Conservation (phyloP, 30 jellyfish, hydroid and myxozoan genomes). For the Hydractinia symbiolongicarpus region DNA sequence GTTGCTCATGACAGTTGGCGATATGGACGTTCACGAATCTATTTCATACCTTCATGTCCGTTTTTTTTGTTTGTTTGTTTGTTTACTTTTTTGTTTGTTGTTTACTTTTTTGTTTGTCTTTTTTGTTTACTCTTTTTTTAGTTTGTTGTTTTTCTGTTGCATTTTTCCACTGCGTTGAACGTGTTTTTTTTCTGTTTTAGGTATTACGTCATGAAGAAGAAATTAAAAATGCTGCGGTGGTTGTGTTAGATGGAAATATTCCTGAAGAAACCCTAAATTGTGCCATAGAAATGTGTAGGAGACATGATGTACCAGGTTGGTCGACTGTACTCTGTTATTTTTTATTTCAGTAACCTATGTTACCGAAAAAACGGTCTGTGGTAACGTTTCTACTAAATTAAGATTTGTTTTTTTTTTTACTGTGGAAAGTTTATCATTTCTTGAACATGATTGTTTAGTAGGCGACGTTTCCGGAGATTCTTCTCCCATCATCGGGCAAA, state of each 20-base stretch:
- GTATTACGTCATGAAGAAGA: slow-evolving; percentile 43
- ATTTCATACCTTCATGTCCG: slow-evolving; percentile 56
- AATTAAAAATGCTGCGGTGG: slow-evolving; percentile 52
- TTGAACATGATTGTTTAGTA: too few species aligned
- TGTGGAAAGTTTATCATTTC: too few species aligned
- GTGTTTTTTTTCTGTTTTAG: not conserved
- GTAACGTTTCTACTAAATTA: too few species aligned
- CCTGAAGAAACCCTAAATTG: slow-evolving; percentile 41
- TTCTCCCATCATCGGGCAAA: too few species aligned
- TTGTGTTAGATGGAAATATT: slow-evolving; percentile 58
- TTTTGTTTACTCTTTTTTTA: too few species aligned
- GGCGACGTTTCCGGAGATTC: too few species aligned
- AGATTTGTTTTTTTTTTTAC: too few species aligned
- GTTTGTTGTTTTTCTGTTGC: not conserved
- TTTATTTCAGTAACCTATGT: too few species aligned
- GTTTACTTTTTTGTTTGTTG: not conserved
- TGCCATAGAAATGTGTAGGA: slow-evolving; percentile 37
- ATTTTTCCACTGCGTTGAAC: not conserved
- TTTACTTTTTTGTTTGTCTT: not conserved
- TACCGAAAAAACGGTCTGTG: too few species aligned
- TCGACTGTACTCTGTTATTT: not conserved
- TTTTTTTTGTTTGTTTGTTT: not conserved
- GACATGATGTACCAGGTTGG: slow-evolving; percentile 66
- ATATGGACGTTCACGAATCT: slow-evolving; percentile 62
- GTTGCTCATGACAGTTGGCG: slow-evolving; percentile 75